A percentile compares a stretch with the other conserved stretches of the same genome.
Evolutionary conservation across 2,888 invertebrate species (phyloP).

Genomic region (Melinaea menophilus): DNA sequence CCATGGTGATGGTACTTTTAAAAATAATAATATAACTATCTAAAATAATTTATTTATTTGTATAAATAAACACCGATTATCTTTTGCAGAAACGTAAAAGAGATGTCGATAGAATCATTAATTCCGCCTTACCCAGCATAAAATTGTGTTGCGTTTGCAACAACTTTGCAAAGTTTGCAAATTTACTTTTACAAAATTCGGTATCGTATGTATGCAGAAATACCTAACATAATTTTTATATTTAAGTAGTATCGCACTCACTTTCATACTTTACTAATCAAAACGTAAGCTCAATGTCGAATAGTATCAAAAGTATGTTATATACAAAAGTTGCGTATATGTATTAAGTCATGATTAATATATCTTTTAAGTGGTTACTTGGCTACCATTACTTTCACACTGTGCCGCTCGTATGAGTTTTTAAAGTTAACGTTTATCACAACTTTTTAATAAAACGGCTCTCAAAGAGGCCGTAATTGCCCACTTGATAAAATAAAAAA

Average conservation of each 20-base stretch:
- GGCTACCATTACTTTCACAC: neutral
- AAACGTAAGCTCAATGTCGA: too few relatives aligned
- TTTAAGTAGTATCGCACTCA: too few relatives aligned
- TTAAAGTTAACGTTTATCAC: conserved; percentile 17
- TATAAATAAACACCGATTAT: neutral
- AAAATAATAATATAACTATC: too few relatives aligned
- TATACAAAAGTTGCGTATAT: too few relatives aligned
- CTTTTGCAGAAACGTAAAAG: neutral
- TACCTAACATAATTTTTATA: too few relatives aligned
- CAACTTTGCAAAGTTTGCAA: neutral
- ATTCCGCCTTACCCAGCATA: neutral
- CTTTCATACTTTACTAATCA: too few relatives aligned
- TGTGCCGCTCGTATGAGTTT: conserved; percentile 7
- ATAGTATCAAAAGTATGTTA: too few relatives aligned
- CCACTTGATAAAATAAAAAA: neutral
- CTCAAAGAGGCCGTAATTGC: neutral
- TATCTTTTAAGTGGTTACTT: neutral
- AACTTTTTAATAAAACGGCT: conserved; percentile 21
- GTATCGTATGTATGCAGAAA: too few relatives aligned
- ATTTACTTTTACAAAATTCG: too few relatives aligned
- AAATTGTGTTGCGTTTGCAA: neutral
- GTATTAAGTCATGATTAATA: neutral
- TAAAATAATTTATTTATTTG: neutral
- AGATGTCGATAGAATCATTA: neutral
- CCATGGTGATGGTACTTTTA: neutral